Base-by-base conservation (phyloP, 2,888 invertebrate genomes). In the Mongoloraphidia duomilia region DNA sequence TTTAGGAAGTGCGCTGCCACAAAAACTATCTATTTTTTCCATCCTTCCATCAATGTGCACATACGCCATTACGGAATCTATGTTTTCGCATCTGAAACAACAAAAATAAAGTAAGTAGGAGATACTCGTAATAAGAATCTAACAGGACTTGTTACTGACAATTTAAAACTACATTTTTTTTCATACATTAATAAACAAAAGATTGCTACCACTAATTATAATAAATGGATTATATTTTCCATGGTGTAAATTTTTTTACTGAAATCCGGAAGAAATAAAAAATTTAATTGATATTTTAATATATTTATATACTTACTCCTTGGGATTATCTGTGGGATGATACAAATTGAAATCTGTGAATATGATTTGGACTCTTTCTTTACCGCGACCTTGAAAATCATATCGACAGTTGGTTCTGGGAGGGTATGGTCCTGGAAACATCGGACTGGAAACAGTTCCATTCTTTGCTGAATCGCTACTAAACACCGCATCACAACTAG, bases 21-120 rank as follows among this genome's bases (percentile, higher is more conserved):
- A 96, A 63, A 88, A 88, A 33, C 83, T 82, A 60, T 90, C 90
- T 49, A 92, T 82, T 62, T 88, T 82, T 63, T 91, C 89, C 71
- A 86, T 79, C 57, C 86, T 75, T 2, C 87, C 88, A 46, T 87
- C 84, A 49, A 87, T 83, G 59, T 84, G 81, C 44, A 91, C 83
- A 65, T 84, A 84, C 11, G 88, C 87, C 64, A 82, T 77, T 52
- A 90, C 69, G n/a, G 84, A 78, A 67, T 90, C 89, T 58, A 82
- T 77, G 57, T 77, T 81, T 44, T 82, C 78, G 63, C 89, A 89
- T 56, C 88, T 89, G 72, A 14, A 74, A 73, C 52, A 26, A 26
- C 6, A 26, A 26, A 26, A 26, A 26, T 26, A 26, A 26, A 26
- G 6, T 26, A 26, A 26, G 6, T 26, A 26, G 26, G 26, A 26